Evolutionary conservation across 2,888 invertebrate genomes (phyloP), one percentile per base, ranked within the genome.

Genomic region (Cepaea hortensis): DNA sequence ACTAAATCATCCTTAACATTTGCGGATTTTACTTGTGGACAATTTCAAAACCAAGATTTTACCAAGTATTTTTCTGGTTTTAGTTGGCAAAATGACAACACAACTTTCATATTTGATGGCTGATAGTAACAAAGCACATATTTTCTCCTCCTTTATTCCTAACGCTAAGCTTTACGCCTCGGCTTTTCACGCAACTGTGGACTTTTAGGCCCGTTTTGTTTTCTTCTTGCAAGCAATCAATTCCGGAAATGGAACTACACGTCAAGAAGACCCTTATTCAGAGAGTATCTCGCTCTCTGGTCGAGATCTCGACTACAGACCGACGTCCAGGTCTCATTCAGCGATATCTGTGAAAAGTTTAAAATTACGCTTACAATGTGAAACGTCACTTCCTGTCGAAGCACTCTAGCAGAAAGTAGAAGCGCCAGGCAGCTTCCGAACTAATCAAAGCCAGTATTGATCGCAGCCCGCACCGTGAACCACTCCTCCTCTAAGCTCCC

Each of bases 311-410:
- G 2, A n/a, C 50, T 7, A n/a, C 75, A 46, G n/a, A 55, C 6
- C n/a, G 7, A n/a, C 55, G 61, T 61, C 76, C 48, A 50, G 76
- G 18, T 9, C 6, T 13, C 15, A 23, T 77, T 77, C 0, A 55
- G n/a, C 15, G 35, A 61, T 79, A 15, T 62, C 35, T 62, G 61
- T 23, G 35, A 15, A 62, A 79, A 35, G 23, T 79, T 3, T 35
- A 35, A 79, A 62, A 46, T 35, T 35, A 35, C 18, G 55, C 23
- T 79, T 13, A 62, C 79, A 79, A 62, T 79, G 79, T 79, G 62
- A 79, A 79, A 79, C 62, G 79, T 62, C 79, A 62, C 62, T 79
- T 79, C 79, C 79, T 61, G 62, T 79, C 13, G 18, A 35, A 62
- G 62, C 13, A 3, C 6, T n/a, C 5, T 35, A 11, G 5, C 23